These are phyloP conservation scores for Scatophagus argus DNA, from an alignment of 2,113 vertebrate genomes.

Conservation along the genomic window DNA sequence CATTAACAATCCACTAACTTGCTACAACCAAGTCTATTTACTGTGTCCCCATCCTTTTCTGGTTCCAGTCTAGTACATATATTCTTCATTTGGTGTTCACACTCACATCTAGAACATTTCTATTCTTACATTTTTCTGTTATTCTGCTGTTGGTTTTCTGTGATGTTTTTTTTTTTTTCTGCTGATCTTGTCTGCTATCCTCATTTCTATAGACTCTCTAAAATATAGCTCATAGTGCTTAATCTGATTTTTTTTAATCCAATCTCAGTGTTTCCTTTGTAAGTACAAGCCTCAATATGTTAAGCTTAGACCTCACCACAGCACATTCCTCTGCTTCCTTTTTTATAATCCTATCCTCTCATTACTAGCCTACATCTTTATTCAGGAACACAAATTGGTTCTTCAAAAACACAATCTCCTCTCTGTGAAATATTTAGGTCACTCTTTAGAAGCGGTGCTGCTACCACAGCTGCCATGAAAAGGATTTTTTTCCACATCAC, in stretches of 20 bases:
- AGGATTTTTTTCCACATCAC: conserved; percentile 20
- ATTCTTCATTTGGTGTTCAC: conserved; percentile 14
- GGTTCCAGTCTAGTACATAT: conserved; percentile 1
- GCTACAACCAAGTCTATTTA: neutral
- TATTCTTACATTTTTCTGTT: neutral
- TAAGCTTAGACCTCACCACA: conserved; percentile 15
- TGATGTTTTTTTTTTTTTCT: conserved; percentile 6
- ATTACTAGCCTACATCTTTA: conserved; percentile 34
- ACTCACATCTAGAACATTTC: neutral
- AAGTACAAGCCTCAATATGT: conserved; percentile 6
- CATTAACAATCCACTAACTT: neutral
- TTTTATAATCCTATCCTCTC: conserved; percentile 3
- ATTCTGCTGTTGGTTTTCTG: neutral
- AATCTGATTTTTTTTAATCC: conserved; percentile 22
- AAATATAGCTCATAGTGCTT: neutral
- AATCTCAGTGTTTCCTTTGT: conserved; percentile 4
- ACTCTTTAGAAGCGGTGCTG: conserved; percentile 32
- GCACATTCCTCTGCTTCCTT: neutral
- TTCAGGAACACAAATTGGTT: conserved; percentile 41
- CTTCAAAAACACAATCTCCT: conserved; percentile 41
- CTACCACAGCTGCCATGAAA: conserved; percentile 43
- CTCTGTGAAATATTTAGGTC: conserved; percentile 55
- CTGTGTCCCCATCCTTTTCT: neutral
- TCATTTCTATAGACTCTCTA: neutral
- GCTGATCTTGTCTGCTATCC: conserved; percentile 8